Evolutionary conservation across 2,797 vertebrate genomes (phyloP).

Genomic region (Etheostoma perlongum): DNA sequence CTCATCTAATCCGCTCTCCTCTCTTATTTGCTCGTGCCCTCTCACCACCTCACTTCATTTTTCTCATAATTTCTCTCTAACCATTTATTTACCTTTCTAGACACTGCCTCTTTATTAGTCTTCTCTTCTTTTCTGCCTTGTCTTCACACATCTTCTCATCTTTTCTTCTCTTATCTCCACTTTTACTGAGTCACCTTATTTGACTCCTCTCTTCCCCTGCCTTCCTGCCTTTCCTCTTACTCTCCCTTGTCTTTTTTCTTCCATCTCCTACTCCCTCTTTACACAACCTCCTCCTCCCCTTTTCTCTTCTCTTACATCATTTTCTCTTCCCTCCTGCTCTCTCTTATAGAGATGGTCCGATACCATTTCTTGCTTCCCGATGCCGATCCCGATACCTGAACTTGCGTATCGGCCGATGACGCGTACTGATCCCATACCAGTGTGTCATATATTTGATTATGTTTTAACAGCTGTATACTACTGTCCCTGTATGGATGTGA

Average conservation of each 20-base stretch:
- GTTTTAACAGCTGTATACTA: too few relatives aligned
- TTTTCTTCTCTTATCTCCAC: neutral
- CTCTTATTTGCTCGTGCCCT: neutral
- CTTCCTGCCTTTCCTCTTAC: neutral
- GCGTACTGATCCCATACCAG: too few relatives aligned
- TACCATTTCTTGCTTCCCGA: too few relatives aligned
- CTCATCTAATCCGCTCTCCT: neutral
- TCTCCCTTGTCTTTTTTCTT: too few relatives aligned
- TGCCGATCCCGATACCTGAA: too few relatives aligned
- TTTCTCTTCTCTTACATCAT: too few relatives aligned
- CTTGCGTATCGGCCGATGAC: too few relatives aligned
- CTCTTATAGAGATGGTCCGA: too few relatives aligned
- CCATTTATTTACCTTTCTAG: neutral
- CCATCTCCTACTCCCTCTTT: neutral
- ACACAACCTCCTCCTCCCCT: too few relatives aligned
- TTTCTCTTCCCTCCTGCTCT: too few relatives aligned
- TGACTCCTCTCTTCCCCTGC: neutral
- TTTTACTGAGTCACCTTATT: neutral
- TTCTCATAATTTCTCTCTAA: neutral
- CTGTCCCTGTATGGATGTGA: too few relatives aligned
- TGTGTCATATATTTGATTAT: too few relatives aligned
- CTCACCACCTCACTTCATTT: neutral
- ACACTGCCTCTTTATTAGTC: neutral
- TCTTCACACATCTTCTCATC: neutral
- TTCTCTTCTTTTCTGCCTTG: neutral